Base-by-base conservation (phyloP, 2,888 invertebrate genomes). In the Icerya purchasi region DNA sequence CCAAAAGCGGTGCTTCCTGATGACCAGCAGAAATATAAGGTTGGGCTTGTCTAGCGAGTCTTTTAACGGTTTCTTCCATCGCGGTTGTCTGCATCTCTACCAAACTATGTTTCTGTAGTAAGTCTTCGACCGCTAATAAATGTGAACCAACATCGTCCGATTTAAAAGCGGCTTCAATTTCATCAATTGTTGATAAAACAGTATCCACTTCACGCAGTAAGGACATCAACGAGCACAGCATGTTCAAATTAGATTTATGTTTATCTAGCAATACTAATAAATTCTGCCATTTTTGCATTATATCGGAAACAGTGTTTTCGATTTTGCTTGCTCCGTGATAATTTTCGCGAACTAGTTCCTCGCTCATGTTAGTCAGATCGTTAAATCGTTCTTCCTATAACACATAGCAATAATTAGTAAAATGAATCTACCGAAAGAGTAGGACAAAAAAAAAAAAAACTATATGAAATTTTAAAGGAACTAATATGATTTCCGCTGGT, bases 71-170 rank as follows among this genome's bases (percentile, higher is more conserved):
- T 70, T 93, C 92, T 19, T 90, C 89, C 61, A 92, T 76, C 0
- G 91, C 86, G 22, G 86, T 86, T 0, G 94, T 84, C 72, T 92
- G 90, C 62, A 93, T 74, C 70, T 97, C 96, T 67, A 89, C 85
- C 54, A 98, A 75, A 19, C 86, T 86, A 72, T 97, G 94, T 63
- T 92, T 91, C 67, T 96, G 94, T 59, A 97, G 74, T 52, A 94
- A 75, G 64, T 97, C 93, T 71, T 97, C 96, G 8, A 93, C 94
- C 50, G 89, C 96, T 62, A 92, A 76, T 57, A 97, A 75, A 75
- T 98, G 97, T 0, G 91, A 86, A 0, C 94, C 96, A 2, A 87
- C 86, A 69, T 94, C 94, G 63, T 66, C 85, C 0, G 90, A 88
- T 62, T 81, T 79, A 14, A 63, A 61, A 14, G 61, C 62, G 3